Percentiles rank a stretch among this genome's conserved stretches.
Evolutionary conservation across 2,888 invertebrate species (phyloP).

Genomic region (Noctua janthina): DNA sequence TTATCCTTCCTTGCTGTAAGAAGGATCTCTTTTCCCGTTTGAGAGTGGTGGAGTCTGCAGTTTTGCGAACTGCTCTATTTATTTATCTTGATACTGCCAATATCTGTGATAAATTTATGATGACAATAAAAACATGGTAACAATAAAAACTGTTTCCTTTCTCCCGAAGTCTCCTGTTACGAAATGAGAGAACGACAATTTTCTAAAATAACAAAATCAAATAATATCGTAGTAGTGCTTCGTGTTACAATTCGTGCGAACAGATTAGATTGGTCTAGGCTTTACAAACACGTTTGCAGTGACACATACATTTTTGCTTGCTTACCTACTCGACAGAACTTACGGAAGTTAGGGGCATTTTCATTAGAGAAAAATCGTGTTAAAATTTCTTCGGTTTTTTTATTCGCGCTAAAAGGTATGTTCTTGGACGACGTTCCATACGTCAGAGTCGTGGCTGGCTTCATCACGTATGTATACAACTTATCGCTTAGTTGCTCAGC

Average conservation of each 20-base stretch:
- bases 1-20: constrained; percentile 73
- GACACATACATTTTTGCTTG: constrained; percentile 47
- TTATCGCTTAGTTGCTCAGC: constrained; percentile 60
- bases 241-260: constrained; percentile 41
- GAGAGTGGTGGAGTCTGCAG: constrained; percentile 75
- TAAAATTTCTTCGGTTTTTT: constrained; percentile 40
- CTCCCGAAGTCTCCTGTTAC: constrained; percentile 82
- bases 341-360: constrained; percentile 48
- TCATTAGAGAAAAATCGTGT: constrained; percentile 43
- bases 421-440: constrained; percentile 63
- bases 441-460: constrained; percentile 62
- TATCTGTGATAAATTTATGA: constrained; percentile 82
- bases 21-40: constrained; percentile 72
- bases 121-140: constrained; percentile 86
- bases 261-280: constrained; percentile 47
- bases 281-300: constrained; percentile 48
- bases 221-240: constrained; percentile 26
- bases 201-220: constrained; percentile 37
- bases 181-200: constrained; percentile 50
- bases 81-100: constrained; percentile 71
- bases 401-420: constrained; percentile 68
- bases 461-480: constrained; percentile 66
- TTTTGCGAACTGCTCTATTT: constrained; percentile 78
- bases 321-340: constrained; percentile 40
- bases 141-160: constrained; percentile 88